Base-by-base conservation (phyloP, 1,140 invertebrate genomes). In the Metaphire vulgaris region DNA sequence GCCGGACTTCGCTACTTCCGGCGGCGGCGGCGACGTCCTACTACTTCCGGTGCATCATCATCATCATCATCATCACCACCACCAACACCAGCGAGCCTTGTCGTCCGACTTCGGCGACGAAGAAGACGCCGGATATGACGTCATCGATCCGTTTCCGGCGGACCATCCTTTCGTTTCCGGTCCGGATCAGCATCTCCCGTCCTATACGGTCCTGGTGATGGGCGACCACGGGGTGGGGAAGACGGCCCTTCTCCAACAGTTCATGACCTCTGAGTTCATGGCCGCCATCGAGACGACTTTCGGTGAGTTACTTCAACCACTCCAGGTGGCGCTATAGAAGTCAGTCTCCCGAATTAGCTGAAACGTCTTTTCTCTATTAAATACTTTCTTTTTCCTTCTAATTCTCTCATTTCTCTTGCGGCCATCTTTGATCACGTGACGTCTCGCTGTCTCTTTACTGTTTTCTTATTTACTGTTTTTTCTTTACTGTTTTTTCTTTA, bases 211-310 rank as follows among this genome's bases (percentile, higher is more conserved):
- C 6, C 91, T 94, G 0, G 88, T 96, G 88, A 86, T 97, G 29
- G 93, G 94, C 0, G 92, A 92, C 79, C 89, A 91, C 0, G 93
- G 92, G 0, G 93, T 95, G 32, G 94, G 94, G 0, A 96, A 96
- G 86, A 93, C 93, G 0, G 91, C 93, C 0, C 87, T 96, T 1
- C 91, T 93, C 0, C 92, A 92, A 0, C 94, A 96, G 84, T 96
- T 96, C 82, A 94, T 95, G 92, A 95, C 93, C 2, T 95, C 93
- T 72, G 94, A 96, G 80, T 95, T 95, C 82, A 93, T 95, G 90
- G 94, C 94, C 84, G 93, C 92, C 0, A 94, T 95, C 83, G 93
- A 95, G 84, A 92, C 92, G 0, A 78, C 69, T 31, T 81, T 81
- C 73, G 82, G 83, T 83, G 76, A 80, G 83, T 12, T 56, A 12